Conservation (phyloP, 2,888 invertebrate species). For the Esperia sulphurella region DNA sequence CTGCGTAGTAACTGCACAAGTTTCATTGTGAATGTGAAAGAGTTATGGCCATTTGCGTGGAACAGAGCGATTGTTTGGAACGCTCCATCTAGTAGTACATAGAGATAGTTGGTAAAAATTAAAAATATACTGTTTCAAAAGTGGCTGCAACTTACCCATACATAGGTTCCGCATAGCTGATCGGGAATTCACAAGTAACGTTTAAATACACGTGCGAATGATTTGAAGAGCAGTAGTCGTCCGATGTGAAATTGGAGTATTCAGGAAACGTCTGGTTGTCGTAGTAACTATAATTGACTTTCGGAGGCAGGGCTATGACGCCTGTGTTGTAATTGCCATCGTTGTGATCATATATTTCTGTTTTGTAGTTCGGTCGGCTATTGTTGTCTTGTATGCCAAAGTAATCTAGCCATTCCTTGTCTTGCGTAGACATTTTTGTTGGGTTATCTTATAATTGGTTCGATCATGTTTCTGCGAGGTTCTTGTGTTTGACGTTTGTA, state of each 20-base stretch:
- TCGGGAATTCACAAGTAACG: slow-evolving; percentile 82
- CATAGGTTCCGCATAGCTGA: slow-evolving; percentile 84
- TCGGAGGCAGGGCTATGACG: slow-evolving; percentile 15
- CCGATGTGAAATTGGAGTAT: slow-evolving; percentile 58
- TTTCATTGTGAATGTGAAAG: too few relatives aligned
- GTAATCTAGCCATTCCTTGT: slow-evolving; percentile 53
- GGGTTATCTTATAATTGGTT: slow-evolving; percentile 35
- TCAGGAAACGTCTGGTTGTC: slow-evolving; percentile 41
- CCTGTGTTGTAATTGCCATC: slow-evolving; percentile 14
- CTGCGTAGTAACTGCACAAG: too few relatives aligned
- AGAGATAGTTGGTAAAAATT: too few relatives aligned
- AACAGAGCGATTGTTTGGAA: too few relatives aligned
- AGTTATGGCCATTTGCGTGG: too few relatives aligned
- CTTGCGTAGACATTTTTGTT: slow-evolving; percentile 51
- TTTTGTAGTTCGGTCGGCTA: slow-evolving; percentile 21
- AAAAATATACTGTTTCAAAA: too few relatives aligned
- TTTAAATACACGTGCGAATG: slow-evolving; percentile 76
- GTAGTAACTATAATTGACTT: slow-evolving; percentile 40
- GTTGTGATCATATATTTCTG: slow-evolving; percentile 16
- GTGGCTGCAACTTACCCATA: slow-evolving; percentile 80
- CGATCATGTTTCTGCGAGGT: slow-evolving; percentile 26
- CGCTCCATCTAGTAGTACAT: too few relatives aligned
- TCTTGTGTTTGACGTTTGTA: slow-evolving; percentile 12
- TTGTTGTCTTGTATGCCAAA: slow-evolving; percentile 37
- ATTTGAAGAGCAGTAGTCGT: slow-evolving; percentile 64